Conservation (phyloP, 2,113 vertebrate species). For the Poecilia latipinna region DNA sequence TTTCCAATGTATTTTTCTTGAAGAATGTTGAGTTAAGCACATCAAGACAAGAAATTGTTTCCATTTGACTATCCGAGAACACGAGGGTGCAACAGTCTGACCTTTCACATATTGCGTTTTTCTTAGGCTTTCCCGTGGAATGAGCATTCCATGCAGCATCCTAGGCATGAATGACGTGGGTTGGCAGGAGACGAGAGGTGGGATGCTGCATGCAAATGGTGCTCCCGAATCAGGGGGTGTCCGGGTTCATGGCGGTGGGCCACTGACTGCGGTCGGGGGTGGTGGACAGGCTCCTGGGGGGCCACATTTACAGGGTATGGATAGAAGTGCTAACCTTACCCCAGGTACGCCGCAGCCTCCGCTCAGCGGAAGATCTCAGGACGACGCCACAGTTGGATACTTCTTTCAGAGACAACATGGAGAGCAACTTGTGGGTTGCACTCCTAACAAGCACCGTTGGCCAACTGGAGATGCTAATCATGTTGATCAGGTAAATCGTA, state of each 20-base stretch:
- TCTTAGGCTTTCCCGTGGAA: conserved; percentile 77
- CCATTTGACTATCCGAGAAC: background rate
- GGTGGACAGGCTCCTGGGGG: conserved; percentile 65
- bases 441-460: conserved; percentile 76
- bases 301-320: conserved; percentile 73
- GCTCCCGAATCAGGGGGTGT: conserved; percentile 74
- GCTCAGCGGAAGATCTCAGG: conserved; percentile 76
- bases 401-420: conserved; percentile 82
- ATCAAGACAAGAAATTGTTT: background rate
- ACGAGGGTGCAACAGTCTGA: background rate
- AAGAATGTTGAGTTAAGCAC: background rate
- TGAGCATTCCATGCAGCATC: conserved; percentile 85
- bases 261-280: conserved; percentile 66
- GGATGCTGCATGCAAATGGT: conserved; percentile 78
- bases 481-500: conserved; percentile 61
- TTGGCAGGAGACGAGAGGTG: conserved; percentile 83
- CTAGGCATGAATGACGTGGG: conserved; percentile 85
- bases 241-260: conserved; percentile 63
- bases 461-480: conserved; percentile 74
- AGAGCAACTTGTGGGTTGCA: conserved; percentile 76
- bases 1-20: background rate
- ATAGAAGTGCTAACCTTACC: conserved; percentile 63
- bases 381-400: conserved; percentile 76
- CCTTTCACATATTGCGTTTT: background rate
- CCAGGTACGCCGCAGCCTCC: conserved; percentile 70